Evolutionary conservation across 2,888 invertebrate species (phyloP), one percentile per base, ranked within the genome.

Genomic region (Mycalesis mineus): DNA sequence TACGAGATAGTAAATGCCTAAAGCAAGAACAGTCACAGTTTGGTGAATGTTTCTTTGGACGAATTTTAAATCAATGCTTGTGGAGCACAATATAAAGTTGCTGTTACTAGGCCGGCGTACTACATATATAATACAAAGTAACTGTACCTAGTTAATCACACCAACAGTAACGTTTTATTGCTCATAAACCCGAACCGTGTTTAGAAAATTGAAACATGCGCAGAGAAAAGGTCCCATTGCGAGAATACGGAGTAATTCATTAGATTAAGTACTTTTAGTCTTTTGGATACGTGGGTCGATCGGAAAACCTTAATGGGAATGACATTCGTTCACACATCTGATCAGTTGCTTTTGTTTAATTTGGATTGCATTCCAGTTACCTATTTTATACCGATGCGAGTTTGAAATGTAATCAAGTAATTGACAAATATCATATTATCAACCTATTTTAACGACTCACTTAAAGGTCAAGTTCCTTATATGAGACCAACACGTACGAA

Each of bases 141-240:
- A 31, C 31, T 31, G 78, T 78, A 80, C 78, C 75, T 72, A 65
- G 69, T 77, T 82, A 82, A 81, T 82, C 75, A 75, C 74, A 67
- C 70, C 71, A 64, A 58, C 70, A 65, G 72, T 82, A 74, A 76
- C 69, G 62, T 76, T 82, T 82, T 80, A 83, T 82, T 70, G 75
- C 47, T 69, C 73, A 67, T 77, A 71, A 77, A 74, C 65, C 72
- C 70, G 66, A 68, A 65, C 62, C 77, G 76, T 77, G 77, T 75
- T 78, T 69, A 68, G 73, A 71, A 71, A 80, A 77, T 74, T 69
- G 70, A 71, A 69, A 69, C 67, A 63, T 69, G 67, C 55, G 50
- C 33, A 42, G 39, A 48, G 29, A 47, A 48, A 33, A 47, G 15
- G 47, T 6, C 28, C 31, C 3, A 22, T 37, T 37, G 37, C 40